phyloP scores from a whole-genome alignment of 2,113 vertebrate species.

The Camelus dromedarius region DNA sequence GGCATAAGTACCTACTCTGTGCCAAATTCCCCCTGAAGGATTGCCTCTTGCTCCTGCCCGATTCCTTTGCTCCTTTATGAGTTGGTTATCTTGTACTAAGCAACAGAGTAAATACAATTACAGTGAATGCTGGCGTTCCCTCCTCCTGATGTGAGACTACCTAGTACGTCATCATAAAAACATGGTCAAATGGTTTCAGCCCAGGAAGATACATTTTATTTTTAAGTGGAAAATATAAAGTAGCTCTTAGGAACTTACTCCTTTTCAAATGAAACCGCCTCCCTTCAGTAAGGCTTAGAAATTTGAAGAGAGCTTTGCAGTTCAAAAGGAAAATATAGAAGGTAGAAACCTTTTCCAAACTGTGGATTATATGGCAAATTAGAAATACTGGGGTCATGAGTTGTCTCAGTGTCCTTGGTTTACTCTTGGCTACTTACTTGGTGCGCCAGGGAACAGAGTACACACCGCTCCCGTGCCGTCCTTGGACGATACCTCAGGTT shows the following conservation, averaged over 20 bases:
- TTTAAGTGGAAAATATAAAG: slow-evolving; percentile 46
- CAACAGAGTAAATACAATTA: background rate
- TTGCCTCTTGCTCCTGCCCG: background rate
- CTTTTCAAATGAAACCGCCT: slow-evolving; percentile 15
- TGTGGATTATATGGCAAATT: background rate
- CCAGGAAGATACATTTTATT: background rate
- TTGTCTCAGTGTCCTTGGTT: background rate
- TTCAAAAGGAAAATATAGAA: slow-evolving; percentile 12
- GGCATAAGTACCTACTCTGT: background rate
- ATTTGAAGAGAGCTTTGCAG: background rate
- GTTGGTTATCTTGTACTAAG: background rate
- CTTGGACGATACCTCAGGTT: background rate
- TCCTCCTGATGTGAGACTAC: background rate
- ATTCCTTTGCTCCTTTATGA: background rate
- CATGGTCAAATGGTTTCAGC: background rate
- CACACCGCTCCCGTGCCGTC: background rate
- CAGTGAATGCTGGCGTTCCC: background rate
- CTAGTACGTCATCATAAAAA: background rate
- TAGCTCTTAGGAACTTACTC: slow-evolving; percentile 1
- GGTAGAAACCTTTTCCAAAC: background rate
- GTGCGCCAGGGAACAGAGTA: background rate
- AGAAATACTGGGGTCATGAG: background rate
- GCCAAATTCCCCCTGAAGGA: background rate
- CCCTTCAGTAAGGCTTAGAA: background rate
- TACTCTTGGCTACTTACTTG: background rate